phyloP scores from a whole-genome alignment of 2,113 vertebrate genomes.

The Nipponia nippon region DNA sequence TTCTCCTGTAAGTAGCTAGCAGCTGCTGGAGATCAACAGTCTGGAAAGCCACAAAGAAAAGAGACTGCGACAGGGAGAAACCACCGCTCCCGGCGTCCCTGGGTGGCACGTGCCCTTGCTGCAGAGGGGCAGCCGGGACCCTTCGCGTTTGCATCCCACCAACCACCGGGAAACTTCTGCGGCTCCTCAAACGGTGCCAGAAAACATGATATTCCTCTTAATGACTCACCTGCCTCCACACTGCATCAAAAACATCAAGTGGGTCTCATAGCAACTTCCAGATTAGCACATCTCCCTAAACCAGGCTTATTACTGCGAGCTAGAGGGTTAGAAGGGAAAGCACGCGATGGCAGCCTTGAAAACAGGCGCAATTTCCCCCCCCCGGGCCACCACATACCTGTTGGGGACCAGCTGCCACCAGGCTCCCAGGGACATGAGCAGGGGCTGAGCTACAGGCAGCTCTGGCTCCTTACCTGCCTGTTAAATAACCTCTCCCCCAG shows the following conservation, averaged over 20 bases:
- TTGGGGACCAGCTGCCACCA: background rate
- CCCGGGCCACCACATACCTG: fast-evolving
- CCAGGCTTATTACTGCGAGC: background rate
- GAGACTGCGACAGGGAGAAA: background rate
- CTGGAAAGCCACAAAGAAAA: background rate
- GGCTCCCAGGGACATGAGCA: background rate
- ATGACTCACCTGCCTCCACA: conserved; percentile 11
- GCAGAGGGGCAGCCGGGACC: background rate
- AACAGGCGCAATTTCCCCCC: background rate
- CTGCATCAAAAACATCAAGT: background rate
- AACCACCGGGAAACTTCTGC: fast-evolving
- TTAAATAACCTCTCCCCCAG: background rate
- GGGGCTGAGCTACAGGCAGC: background rate
- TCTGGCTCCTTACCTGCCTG: background rate
- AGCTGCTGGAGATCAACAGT: background rate
- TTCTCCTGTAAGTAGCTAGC: background rate
- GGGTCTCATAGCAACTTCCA: background rate
- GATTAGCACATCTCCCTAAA: background rate
- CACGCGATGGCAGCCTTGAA: background rate
- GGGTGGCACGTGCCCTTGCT: fast-evolving
- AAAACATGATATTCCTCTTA: background rate
- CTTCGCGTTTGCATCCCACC: background rate
- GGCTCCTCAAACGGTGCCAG: background rate
- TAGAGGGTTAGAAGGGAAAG: background rate
- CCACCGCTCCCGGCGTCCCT: background rate